A percentile compares a stretch with the other conserved stretches of the same genome.
phyloP scores from a whole-genome alignment of 2,113 vertebrate species.

The Hyperopisus bebe region DNA sequence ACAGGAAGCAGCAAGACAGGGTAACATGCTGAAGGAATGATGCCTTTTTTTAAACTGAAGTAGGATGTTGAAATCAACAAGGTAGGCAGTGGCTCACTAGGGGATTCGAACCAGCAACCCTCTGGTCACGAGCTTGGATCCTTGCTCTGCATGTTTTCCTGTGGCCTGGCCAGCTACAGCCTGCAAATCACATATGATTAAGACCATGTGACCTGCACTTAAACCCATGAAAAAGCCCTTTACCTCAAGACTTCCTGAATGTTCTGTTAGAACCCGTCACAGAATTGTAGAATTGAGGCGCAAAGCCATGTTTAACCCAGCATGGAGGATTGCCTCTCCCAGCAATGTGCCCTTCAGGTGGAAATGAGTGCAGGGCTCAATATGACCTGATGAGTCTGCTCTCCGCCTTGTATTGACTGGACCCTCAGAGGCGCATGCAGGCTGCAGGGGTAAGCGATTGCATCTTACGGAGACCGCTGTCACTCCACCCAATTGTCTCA shows the following conservation, averaged over 20 bases:
- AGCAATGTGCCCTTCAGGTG: not conserved
- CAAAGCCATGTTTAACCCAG: not conserved
- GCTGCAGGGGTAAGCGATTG: constrained; percentile 62
- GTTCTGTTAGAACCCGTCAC: not conserved
- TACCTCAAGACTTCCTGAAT: not conserved
- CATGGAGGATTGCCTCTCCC: not conserved
- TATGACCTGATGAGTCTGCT: constrained; percentile 60
- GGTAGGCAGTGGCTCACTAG: not conserved
- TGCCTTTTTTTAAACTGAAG: not conserved
- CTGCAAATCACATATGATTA: not conserved
- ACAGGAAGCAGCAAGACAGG: not conserved
- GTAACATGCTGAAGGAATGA: not conserved
- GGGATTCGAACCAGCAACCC: not conserved
- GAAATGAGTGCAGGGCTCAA: constrained; percentile 15
- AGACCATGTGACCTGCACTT: not conserved
- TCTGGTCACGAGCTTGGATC: not conserved
- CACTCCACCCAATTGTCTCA: constrained; percentile 56
- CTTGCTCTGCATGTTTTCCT: not conserved
- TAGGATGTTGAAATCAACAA: not conserved
- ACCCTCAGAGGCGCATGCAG: constrained; percentile 61
- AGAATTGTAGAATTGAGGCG: not conserved
- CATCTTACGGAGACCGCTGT: constrained; percentile 72
- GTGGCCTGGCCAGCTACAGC: not conserved
- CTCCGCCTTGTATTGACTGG: constrained; percentile 63
- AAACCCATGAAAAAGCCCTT: not conserved